A percentile compares a stretch with the other conserved stretches of the same genome.
Evolutionary conservation across 2,113 vertebrate genomes (phyloP).

Genomic region (Caretta caretta): DNA sequence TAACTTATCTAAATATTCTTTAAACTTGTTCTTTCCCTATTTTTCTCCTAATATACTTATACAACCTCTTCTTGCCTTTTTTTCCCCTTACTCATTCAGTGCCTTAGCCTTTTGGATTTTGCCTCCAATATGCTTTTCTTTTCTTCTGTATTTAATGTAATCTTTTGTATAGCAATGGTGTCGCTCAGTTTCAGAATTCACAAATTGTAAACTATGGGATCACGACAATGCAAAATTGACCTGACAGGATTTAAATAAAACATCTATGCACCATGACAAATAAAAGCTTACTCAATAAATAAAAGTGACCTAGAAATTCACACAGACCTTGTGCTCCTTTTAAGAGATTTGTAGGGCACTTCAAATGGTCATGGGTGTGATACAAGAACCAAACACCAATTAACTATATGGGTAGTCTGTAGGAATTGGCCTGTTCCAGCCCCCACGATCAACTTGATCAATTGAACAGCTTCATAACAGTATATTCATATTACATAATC

Average conservation of each 20-base stretch:
- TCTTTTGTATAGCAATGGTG: not conserved
- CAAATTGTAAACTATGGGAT: not conserved
- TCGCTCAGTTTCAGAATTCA: not conserved
- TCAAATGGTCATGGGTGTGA: not conserved
- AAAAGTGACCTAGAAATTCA: rapidly evolving
- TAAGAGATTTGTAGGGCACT: not conserved
- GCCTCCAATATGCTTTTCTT: too few relatives aligned
- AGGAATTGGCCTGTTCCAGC: not conserved
- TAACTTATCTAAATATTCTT: too few relatives aligned
- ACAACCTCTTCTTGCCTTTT: not conserved
- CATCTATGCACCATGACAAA: not conserved
- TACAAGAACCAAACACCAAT: not conserved
- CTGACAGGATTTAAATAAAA: rapidly evolving
- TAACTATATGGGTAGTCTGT: not conserved
- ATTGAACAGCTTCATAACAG: not conserved
- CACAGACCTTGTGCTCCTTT: not conserved
- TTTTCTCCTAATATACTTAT: not conserved
- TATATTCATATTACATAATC: not conserved
- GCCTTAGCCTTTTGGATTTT: not conserved
- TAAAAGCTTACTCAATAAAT: not conserved
- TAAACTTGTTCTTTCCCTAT: too few relatives aligned
- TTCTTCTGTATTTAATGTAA: not conserved
- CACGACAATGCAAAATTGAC: constrained; percentile 57
- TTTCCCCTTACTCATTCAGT: not conserved
- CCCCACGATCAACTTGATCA: not conserved